Base-by-base conservation (phyloP, 2,888 invertebrate genomes). In the Ariolimax columbianus region DNA sequence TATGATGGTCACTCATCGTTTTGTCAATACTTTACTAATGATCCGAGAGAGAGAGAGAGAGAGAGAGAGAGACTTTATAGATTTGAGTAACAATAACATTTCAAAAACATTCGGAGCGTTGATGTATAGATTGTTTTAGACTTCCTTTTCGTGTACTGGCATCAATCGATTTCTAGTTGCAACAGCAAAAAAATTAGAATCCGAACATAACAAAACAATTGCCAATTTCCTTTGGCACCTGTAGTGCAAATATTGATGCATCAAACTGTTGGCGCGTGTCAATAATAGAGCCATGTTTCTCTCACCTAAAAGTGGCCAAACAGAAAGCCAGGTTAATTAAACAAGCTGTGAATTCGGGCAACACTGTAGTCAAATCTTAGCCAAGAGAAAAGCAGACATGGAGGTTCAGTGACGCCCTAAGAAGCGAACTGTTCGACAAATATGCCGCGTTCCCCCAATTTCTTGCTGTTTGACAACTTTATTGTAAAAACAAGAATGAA, bases 211-310 rank as follows among this genome's bases (percentile, higher is more conserved):
- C 36, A 36, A 38, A 40, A 36, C 38, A 38, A 72, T 38, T 38
- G 72, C 23, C 40, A 40, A 38, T 40, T 72, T 72, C 23, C 1
- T 40, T 40, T 3, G 26, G 38, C 72, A 19, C 26, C 7, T 38
- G 14, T 26, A 23, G 19, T 23, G 72, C 26, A 19, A 72, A 72
- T 72, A 72, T 72, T 38, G 40, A 38, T 72, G 26, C 40, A 40
- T 9, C 72, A 38, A 72, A 72, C 72, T 40, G 72, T 72, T 72
- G 19, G 40, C 72, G 40, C 72, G 72, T 40, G 72, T 40, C 72
- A 72, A 72, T 40, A 40, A 26, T 72, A 40, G 40, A 72, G 38
- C 19, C 40, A 19, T 38, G 72, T 72, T 72, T 14, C 38, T 72
- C 72, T 40, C 23, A 19, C 38, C 38, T 7, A 26, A 72, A 30